Evolutionary conservation across 2,888 invertebrate genomes (phyloP), one percentile per base, ranked within the genome.

Genomic region (Melieria crassipennis): DNA sequence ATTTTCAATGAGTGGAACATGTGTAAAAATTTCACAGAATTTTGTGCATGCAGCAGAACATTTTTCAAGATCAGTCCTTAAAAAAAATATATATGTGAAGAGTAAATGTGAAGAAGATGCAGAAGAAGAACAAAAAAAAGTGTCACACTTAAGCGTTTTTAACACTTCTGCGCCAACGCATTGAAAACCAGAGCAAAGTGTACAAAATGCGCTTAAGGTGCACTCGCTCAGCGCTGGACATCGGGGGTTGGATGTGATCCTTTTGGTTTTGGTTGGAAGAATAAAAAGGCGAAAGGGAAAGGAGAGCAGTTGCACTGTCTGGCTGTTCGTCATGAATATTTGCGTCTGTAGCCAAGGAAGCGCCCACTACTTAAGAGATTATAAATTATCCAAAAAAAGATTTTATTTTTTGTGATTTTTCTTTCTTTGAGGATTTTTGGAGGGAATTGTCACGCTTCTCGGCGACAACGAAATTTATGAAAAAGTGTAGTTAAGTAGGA

Each of bases 91-190:
- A 30, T 30, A 30, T 30, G 30, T 30, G 11, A 65, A 47, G 50
- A 58, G 46, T 46, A 16, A 55, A 69, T 5, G 46, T n/a, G 43
- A 45, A 58, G 50, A 65, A 57, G 45, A 64, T 45, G 43, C 55
- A 47, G 62, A 52, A 47, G 60, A 56, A 52, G 45, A 47, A 57
- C 60, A 30, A 52, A 55, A 67, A 70, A 60, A 70, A 68, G 65
- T 74, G 74, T 74, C 72, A 65, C 70, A 65, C 74, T 70, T 72
- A 72, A 72, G 70, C 72, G 67, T 65, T 74, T 72, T 74, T 74
- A 72, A 74, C 74, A 74, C 74, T 72, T 72, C 62, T 56, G 68
- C 47, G 10, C 48, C 56, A 58, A 55, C 5, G 16, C 57, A 70
- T 62, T 62, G 30, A 30, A 30, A 30, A 30, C 30, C 30, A 30